Evolutionary conservation across 1,140 invertebrate species (phyloP), one percentile per base, ranked within the genome.

Genomic region (Macrotrachela quadricornifera): DNA sequence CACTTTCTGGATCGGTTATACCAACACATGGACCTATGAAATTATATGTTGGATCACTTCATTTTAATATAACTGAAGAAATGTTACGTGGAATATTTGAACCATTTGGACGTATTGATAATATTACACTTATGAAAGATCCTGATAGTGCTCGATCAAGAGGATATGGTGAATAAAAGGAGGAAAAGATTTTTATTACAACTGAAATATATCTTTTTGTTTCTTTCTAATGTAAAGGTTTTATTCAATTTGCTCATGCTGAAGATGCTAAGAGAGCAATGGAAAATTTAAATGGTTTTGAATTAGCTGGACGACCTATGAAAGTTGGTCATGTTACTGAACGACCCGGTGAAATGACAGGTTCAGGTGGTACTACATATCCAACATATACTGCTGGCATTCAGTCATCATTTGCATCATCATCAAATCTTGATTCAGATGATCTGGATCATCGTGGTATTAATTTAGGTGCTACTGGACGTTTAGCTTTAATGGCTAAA

Each of bases 41-140:
- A 64, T 71, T 97, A 0, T 95, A 96, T 70, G 87, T 99, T 51
- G 90, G 91, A 11, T 95, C 90, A 36, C 71, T 99, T 21, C 94
- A 99, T 73, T 95, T 92, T 62, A 96, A 96, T 64, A 97, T 99
- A 50, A 96, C 86, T 16, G 91, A 97, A 73, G 91, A 97, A 53
- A 99, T 99, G 94, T 73, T 99, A 17, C 71, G 81, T 58, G 86
- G 86, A 36, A 96, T 99, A 55, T 99, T 99, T 73, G 92, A 97
- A 71, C 91, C 94, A 1, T 99, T 99, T 73, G 94, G 94, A 53
- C 58, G 73, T 76, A 91, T 97, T 65, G 88, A 95, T 65, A 83
- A 82, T 57, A 92, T 97, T 61, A 85, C 94, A 68, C 70, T 97
- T 17, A 88, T 94, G 61, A 85, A 82, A 72, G 90, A 97, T 70